Evolutionary conservation across 1,140 invertebrate species (phyloP).

Genomic region (Metaphire vulgaris): DNA sequence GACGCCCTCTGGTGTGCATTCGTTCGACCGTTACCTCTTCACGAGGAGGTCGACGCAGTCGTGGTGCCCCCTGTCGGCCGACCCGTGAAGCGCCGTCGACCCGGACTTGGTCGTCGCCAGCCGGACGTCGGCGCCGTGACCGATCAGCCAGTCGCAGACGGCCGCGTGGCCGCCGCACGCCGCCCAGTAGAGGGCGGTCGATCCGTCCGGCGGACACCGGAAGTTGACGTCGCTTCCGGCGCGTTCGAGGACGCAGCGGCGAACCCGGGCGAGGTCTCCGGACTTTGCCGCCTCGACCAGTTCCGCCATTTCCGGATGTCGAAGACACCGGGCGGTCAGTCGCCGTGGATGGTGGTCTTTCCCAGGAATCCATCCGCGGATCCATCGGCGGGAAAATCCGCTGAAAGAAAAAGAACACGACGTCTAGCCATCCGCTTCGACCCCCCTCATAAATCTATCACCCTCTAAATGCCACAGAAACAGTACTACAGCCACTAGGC

Average conservation of each 20-base stretch:
- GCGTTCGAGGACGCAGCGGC: background rate
- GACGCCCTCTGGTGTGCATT: too few relatives aligned
- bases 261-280: constrained; percentile 13
- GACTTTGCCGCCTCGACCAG: constrained; percentile 20
- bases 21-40: constrained; percentile 33
- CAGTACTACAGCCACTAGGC: too few relatives aligned
- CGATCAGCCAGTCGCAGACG: constrained; percentile 34
- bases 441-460: too few relatives aligned
- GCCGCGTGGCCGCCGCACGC: constrained; percentile 35
- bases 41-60: constrained; percentile 35
- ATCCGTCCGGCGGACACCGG: constrained; percentile 14
- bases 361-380: too few relatives aligned
- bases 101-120: constrained; percentile 34
- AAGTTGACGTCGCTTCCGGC: constrained; percentile 3
- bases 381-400: too few relatives aligned
- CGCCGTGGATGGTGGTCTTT: too few relatives aligned
- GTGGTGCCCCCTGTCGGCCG: constrained; percentile 36
- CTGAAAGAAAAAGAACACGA: too few relatives aligned
- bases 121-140: constrained; percentile 35
- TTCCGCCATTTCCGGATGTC: background rate
- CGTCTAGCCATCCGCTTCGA: too few relatives aligned
- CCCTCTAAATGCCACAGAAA: too few relatives aligned
- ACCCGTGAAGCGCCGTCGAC: constrained; percentile 40
- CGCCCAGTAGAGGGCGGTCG: constrained; percentile 36
- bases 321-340: too few relatives aligned